Evolutionary conservation across 23 tunicate species (phyloP).

Genomic region (Botrylloides violaceus): DNA sequence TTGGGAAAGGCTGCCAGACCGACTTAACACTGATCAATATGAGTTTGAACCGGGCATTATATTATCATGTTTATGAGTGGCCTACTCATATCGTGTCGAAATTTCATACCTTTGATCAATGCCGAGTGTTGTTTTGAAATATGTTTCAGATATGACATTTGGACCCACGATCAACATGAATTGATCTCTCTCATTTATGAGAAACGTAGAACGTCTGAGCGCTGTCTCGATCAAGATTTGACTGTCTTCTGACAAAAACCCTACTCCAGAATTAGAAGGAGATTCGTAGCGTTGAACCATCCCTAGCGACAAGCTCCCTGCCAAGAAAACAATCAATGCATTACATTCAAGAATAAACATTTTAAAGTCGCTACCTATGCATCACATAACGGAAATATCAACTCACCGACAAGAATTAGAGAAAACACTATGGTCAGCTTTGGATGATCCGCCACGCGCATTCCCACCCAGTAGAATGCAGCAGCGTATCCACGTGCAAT

Average conservation of each 20-base stretch:
- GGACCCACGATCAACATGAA: not conserved
- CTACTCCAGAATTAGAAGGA: not conserved
- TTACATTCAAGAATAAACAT: not conserved
- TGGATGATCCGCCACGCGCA: conserved; percentile 9
- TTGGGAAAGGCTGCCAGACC: too few relatives aligned
- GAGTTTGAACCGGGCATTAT: too few relatives aligned
- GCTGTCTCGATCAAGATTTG: not conserved
- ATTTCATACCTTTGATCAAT: not conserved
- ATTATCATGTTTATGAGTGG: too few relatives aligned
- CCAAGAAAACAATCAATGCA: not conserved
- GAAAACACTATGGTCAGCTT: not conserved
- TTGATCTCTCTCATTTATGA: not conserved
- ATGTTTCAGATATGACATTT: not conserved
- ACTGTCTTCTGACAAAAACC: not conserved
- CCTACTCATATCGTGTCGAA: too few relatives aligned
- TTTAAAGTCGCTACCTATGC: too few relatives aligned
- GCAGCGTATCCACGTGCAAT: not conserved
- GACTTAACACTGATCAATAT: too few relatives aligned
- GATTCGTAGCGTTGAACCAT: conserved; percentile 9
- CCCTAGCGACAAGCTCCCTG: conserved; percentile 7
- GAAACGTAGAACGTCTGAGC: not conserved
- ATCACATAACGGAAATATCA: not conserved
- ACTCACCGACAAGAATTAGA: conserved; percentile 4
- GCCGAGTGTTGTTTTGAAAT: not conserved
- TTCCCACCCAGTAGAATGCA: conserved; percentile 12